Conservation (phyloP, 2,797 vertebrate species). For the Masticophis lateralis region DNA sequence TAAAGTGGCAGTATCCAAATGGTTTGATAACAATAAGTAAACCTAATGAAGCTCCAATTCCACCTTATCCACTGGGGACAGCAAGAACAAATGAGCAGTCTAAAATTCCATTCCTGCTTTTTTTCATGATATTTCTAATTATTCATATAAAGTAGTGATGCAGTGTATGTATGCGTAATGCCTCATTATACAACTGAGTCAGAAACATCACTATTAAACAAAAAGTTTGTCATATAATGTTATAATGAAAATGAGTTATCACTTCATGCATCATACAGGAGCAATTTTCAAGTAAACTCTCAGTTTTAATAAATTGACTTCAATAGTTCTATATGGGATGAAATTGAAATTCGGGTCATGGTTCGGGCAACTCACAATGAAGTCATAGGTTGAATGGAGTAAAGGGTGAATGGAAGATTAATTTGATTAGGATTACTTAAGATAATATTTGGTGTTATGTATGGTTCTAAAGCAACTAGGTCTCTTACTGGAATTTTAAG, state of each 20-base stretch:
- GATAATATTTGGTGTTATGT: conserved; percentile 77
- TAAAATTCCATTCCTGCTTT: not conserved
- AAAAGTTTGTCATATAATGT: conserved; percentile 53
- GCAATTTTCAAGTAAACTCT: conserved; percentile 67
- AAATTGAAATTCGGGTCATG: conserved; percentile 69
- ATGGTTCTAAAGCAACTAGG: conserved; percentile 63
- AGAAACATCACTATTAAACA: not conserved
- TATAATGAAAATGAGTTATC: conserved; percentile 53
- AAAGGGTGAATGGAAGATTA: conserved; percentile 73
- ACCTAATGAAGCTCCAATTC: not conserved
- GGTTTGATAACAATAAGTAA: not conserved
- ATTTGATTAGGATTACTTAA: conserved; percentile 78
- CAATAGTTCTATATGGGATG: conserved; percentile 65
- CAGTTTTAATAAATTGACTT: conserved; percentile 58
- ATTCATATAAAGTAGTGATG: not conserved
- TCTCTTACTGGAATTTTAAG: conserved; percentile 44
- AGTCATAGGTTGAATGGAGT: conserved; percentile 70
- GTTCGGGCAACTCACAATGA: conserved; percentile 63
- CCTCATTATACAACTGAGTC: conserved; percentile 38
- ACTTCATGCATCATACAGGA: conserved; percentile 60
- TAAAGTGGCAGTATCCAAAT: not conserved
- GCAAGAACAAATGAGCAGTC: not conserved
- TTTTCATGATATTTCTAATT: not conserved
- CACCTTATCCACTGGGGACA: not conserved
- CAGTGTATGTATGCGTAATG: not conserved